Evolutionary conservation across 2,888 invertebrate species (phyloP).

Genomic region (Lochmaea capreae): DNA sequence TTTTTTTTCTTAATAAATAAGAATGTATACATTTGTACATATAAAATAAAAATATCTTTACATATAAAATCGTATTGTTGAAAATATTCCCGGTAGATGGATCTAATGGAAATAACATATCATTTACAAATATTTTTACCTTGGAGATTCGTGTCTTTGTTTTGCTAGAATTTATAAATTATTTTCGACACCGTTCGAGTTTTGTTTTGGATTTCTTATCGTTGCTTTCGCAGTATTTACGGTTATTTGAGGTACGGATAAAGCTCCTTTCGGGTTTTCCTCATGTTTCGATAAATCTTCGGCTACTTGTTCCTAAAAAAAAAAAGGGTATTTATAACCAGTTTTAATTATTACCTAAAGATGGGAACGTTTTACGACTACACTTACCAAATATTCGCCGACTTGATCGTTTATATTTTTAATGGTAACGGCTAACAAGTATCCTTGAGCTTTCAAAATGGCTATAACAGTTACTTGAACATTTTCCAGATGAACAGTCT

Average conservation of each 20-base stretch:
- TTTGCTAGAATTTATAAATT: constrained; percentile 10
- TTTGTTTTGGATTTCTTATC: constrained; percentile 43
- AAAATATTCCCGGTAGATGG: too few relatives aligned
- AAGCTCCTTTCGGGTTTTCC: constrained; percentile 49
- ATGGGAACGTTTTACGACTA: constrained; percentile 4
- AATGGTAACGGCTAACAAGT: constrained; percentile 65
- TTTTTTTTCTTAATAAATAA: constrained; percentile 35
- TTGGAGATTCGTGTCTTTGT: neutral
- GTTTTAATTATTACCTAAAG: neutral
- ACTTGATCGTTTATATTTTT: constrained; percentile 69
- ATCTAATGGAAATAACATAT: too few relatives aligned
- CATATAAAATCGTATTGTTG: constrained; percentile 27
- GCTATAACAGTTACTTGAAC: constrained; percentile 67
- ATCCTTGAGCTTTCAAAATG: constrained; percentile 68
- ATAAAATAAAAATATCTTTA: constrained; percentile 51
- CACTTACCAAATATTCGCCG: constrained; percentile 69
- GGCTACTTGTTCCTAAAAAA: constrained; percentile 56
- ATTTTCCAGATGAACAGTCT: constrained; percentile 74
- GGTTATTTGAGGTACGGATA: constrained; percentile 56
- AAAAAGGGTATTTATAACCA: too few relatives aligned
- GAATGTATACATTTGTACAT: constrained; percentile 58
- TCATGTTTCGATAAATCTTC: constrained; percentile 48
- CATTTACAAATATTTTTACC: neutral
- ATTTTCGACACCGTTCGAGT: constrained; percentile 44
- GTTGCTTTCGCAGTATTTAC: constrained; percentile 54